These are phyloP conservation scores for Oophaga pumilio DNA, from an alignment of 2,113 vertebrate species.

Conservation along the genomic window DNA sequence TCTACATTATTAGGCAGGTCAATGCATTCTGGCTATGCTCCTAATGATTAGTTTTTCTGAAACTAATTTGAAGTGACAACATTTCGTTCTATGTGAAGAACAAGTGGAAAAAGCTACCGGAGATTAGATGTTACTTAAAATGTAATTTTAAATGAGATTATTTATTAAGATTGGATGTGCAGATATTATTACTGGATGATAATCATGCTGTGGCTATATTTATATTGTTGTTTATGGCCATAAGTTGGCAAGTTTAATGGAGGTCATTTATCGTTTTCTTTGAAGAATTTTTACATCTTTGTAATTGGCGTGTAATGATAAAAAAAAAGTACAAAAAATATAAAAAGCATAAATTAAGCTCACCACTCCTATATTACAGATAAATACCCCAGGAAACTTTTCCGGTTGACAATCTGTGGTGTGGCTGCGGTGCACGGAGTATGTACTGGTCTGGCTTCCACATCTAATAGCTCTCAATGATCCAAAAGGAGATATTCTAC, in stretches of 20 bases:
- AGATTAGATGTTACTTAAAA: constrained; percentile 35
- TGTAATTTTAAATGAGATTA: constrained; percentile 37
- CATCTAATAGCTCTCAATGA: too few relatives aligned
- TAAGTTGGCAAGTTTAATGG: not conserved
- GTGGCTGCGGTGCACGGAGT: too few relatives aligned
- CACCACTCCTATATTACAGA: not conserved
- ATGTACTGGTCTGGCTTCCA: too few relatives aligned
- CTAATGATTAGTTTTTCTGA: constrained; percentile 55
- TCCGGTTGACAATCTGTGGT: too few relatives aligned
- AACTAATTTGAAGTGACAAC: constrained; percentile 56
- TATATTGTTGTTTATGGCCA: constrained; percentile 19
- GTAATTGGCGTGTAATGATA: not conserved
- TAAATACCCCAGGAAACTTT: too few relatives aligned
- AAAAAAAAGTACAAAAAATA: not conserved
- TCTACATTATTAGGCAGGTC: constrained; percentile 56
- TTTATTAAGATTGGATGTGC: constrained; percentile 31
- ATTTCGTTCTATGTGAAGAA: constrained; percentile 30
- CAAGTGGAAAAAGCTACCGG: constrained; percentile 15
- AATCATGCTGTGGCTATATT: constrained; percentile 2
- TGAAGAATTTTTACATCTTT: not conserved
- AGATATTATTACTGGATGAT: constrained; percentile 22
- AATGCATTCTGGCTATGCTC: constrained; percentile 40
- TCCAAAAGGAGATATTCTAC: too few relatives aligned
- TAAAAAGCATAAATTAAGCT: not conserved
- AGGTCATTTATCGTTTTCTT: not conserved